phyloP scores from a whole-genome alignment of 2,888 invertebrate genomes.

The Unio pictorum region DNA sequence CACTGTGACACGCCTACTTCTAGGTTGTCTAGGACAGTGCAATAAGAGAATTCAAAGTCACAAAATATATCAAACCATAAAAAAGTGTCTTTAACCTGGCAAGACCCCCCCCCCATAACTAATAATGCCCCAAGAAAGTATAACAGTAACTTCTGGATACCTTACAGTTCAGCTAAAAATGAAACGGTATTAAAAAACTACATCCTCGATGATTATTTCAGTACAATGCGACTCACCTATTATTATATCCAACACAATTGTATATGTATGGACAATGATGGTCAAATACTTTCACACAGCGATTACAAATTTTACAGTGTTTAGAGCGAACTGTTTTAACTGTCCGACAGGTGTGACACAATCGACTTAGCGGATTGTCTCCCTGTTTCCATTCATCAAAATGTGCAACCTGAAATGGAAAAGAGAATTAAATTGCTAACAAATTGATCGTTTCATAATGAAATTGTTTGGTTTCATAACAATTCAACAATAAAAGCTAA shows the following conservation, averaged over 20 bases:
- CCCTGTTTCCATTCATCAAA: slow-evolving; percentile 94
- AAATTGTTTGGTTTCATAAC: no score
- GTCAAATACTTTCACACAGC: slow-evolving; percentile 91
- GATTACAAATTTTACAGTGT: slow-evolving; percentile 92
- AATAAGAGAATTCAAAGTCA: no score
- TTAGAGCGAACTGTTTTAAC: slow-evolving; percentile 89
- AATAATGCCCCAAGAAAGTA: no score
- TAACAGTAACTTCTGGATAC: no score
- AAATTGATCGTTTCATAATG: background rate
- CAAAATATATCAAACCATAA: no score
- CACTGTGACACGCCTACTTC: no score
- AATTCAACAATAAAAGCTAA: no score
- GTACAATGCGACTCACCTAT: slow-evolving; percentile 75
- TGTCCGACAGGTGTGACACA: slow-evolving; percentile 93
- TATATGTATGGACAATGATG: slow-evolving; percentile 97
- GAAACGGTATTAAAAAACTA: background rate
- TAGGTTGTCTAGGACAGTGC: no score
- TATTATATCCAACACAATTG: slow-evolving; percentile 92
- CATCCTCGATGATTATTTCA: background rate
- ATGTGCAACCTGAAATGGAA: slow-evolving; percentile 83
- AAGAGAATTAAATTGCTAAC: background rate
- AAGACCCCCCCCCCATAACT: no score
- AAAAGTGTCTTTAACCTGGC: no score
- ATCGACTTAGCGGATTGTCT: slow-evolving; percentile 76
- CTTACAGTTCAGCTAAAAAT: no score